phyloP scores from a whole-genome alignment of 1,140 invertebrate species.

The Cephus cinctus region DNA sequence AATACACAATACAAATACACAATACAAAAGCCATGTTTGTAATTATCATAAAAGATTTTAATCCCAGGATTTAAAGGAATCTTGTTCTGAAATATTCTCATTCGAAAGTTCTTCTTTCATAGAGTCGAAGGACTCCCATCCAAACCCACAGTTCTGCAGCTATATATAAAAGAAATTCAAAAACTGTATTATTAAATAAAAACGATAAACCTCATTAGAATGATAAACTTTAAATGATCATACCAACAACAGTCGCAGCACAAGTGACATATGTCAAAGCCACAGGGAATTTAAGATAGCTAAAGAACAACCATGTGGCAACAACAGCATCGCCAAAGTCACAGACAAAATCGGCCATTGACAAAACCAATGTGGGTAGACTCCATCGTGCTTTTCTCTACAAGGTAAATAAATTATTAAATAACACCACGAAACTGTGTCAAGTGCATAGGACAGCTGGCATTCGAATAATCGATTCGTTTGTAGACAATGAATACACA shows the following conservation, averaged over 20 bases:
- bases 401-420: no score
- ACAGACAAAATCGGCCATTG: slow-evolving; percentile 27
- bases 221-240: no score
- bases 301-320: slow-evolving; percentile 29
- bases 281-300: slow-evolving; percentile 17
- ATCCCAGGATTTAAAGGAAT: not conserved
- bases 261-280: slow-evolving; percentile 24
- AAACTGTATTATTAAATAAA: no score
- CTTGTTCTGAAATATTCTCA: not conserved
- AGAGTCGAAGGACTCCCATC: slow-evolving; percentile 33
- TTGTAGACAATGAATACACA: not conserved
- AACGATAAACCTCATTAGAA: no score
- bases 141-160: slow-evolving; percentile 36
- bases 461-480: not conserved
- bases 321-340: slow-evolving; percentile 27
- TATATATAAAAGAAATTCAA: slow-evolving; percentile 19
- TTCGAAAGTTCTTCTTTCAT: slow-evolving; percentile 31
- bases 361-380: slow-evolving; percentile 32
- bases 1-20: no score
- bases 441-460: no score
- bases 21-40: not conserved
- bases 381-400: slow-evolving; percentile 36
- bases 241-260: slow-evolving; percentile 23
- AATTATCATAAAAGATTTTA: not conserved
- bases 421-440: no score